Conservation (phyloP, 2,797 vertebrate species). For the Kryptopterus vitreolus region DNA sequence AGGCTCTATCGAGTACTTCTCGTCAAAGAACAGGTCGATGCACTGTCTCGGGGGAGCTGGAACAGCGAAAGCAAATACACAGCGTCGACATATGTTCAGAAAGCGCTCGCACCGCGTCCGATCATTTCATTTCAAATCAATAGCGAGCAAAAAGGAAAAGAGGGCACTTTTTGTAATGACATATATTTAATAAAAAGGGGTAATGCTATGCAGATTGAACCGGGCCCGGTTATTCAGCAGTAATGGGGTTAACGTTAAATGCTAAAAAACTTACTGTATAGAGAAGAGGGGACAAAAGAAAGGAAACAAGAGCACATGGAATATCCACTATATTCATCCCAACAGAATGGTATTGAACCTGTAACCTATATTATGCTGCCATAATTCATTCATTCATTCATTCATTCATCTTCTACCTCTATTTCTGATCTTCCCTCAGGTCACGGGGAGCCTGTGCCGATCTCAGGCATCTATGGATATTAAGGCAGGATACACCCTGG, state of each 20-base stretch:
- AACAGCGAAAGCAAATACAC: constrained; percentile 59
- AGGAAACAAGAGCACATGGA: not conserved
- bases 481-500: no score
- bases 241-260: constrained; percentile 6
- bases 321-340: not conserved
- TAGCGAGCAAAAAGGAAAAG: constrained; percentile 3
- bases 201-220: not conserved
- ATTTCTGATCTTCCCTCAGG: no score
- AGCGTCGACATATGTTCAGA: constrained; percentile 10
- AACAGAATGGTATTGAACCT: not conserved
- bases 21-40: constrained; percentile 96
- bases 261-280: not conserved
- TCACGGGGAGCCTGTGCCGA: no score
- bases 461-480: no score
- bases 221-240: not conserved
- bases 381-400: no score
- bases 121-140: constrained; percentile 17
- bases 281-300: not conserved
- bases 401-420: no score
- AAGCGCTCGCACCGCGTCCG: constrained; percentile 25
- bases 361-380: not conserved
- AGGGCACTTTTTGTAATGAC: not conserved
- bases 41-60: constrained; percentile 95
- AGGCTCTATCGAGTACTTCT: constrained; percentile 96
- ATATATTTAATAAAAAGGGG: constrained; percentile 6